Evolutionary conservation across 2,113 vertebrate species (phyloP), one percentile per base, ranked within the genome.

Genomic region (Bucco capensis): DNA sequence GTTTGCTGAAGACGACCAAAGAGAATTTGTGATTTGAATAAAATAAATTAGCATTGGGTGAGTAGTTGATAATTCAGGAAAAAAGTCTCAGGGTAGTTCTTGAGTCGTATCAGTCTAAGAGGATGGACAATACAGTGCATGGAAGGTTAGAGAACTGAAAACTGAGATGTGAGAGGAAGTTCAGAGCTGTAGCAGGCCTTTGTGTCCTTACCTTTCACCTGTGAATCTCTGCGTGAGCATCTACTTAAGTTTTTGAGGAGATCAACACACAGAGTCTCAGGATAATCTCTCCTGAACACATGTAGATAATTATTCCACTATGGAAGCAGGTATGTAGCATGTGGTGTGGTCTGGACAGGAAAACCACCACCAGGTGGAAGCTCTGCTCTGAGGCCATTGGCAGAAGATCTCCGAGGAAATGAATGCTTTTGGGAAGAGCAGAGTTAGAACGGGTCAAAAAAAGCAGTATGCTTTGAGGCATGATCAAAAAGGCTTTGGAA

Each of bases 1-100:
- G 62, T 91, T 94, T 94, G 87, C 84, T 95, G 82, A 92, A 93
- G 93, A 83, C 86, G 89, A 96, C 95, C 88, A 96, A 95, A 94
- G 88, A 94, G 92, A 93, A 94, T 94, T 21, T 92, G 83, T 93
- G 89, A 93, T 85, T 89, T 37, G 67, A 46, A 93, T 74, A 82
- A 70, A 57, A 42, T 33, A 93, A 93, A 90, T 89, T 92, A 89
- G 84, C 94, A 82, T 51, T 47, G 51, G 56, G 90, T 62, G 53
- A 87, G 67, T 89, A 14, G 95, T 96, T 93, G 87, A 95, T 95
- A 92, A 96, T 96, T 95, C 89, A 96, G 69, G 74, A 27, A 61
- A 40, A 88, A 67, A 21, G 38, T 72, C 56, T 81, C 75, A 84
- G 76, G 76, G 83, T 93, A 90, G 35, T 85, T 95, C 64, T 90